Evolutionary conservation across 2,797 vertebrate species (phyloP).

Genomic region (Sebastes itinus): DNA sequence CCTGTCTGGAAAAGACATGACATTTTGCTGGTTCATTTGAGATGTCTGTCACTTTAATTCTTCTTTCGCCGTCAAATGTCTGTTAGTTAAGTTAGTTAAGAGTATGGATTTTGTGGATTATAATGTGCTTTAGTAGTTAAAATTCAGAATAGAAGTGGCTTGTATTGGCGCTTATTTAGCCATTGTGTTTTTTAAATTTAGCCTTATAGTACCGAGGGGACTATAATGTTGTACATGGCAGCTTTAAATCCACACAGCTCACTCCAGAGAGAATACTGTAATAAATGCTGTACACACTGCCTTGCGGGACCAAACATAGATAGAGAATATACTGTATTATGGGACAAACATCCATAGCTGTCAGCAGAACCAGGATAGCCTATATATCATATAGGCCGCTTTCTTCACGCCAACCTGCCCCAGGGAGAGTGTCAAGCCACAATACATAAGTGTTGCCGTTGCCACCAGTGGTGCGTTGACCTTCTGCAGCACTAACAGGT

Average conservation of each 20-base stretch:
- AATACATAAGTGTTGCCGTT: conserved; percentile 44
- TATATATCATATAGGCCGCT: conserved; percentile 56
- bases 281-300: conserved; percentile 9
- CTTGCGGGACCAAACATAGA: conserved; percentile 22
- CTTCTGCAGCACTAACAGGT: conserved; percentile 57
- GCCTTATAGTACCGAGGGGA: not conserved
- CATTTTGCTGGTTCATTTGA: conserved; percentile 69
- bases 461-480: conserved; percentile 59
- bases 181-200: not conserved
- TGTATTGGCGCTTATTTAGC: not conserved
- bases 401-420: conserved; percentile 25
- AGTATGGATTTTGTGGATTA: conserved; percentile 9
- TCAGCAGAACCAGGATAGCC: conserved; percentile 48
- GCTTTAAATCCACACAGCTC: conserved; percentile 28
- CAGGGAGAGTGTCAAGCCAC: conserved; percentile 46
- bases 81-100: conserved; percentile 5
- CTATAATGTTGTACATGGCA: not conserved
- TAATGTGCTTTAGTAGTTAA: not conserved
- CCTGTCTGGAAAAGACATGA: conserved; percentile 48
- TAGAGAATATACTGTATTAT: conserved; percentile 19
- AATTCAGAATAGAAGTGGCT: not conserved
- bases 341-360: conserved; percentile 35
- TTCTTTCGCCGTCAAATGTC: conserved; percentile 27
- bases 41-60: conserved; percentile 61
- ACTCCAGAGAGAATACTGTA: not conserved